phyloP scores from a whole-genome alignment of 2,888 invertebrate genomes.

The Cantharis rufa region DNA sequence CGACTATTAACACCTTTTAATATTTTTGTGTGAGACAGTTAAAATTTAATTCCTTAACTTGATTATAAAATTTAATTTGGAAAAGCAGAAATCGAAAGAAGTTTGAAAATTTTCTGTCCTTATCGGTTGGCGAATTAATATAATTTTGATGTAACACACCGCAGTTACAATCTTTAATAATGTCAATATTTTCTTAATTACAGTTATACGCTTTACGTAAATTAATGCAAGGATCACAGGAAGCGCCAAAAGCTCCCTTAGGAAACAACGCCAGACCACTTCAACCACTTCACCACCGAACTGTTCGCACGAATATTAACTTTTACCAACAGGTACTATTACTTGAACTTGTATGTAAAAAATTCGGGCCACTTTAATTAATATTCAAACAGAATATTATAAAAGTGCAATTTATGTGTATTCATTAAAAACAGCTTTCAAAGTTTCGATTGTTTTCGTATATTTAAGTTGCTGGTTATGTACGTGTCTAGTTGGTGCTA shows the following conservation, averaged over 20 bases:
- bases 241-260: conserved; percentile 86
- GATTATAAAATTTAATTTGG: not conserved
- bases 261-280: conserved; percentile 95
- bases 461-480: conserved; percentile 46
- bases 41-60: not conserved
- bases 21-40: not conserved
- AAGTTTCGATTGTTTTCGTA: not conserved
- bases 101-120: not conserved
- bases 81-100: not conserved
- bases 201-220: conserved; percentile 86
- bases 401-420: not conserved
- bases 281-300: conserved; percentile 88
- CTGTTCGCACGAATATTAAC: conserved; percentile 96
- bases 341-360: conserved; percentile 21
- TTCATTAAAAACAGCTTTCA: conserved; percentile 15
- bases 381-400: not conserved
- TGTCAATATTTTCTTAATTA: conserved; percentile 41
- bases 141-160: conserved; percentile 11
- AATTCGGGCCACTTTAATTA: conserved; percentile 12
- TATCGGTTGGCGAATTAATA: not conserved
- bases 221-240: conserved; percentile 86
- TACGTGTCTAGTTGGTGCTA: conserved; percentile 35
- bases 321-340: conserved; percentile 67
- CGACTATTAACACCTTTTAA: not conserved
- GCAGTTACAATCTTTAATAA: conserved; percentile 27